Conservation (phyloP, 2,888 invertebrate species). For the Leptarthrus brevirostris region DNA sequence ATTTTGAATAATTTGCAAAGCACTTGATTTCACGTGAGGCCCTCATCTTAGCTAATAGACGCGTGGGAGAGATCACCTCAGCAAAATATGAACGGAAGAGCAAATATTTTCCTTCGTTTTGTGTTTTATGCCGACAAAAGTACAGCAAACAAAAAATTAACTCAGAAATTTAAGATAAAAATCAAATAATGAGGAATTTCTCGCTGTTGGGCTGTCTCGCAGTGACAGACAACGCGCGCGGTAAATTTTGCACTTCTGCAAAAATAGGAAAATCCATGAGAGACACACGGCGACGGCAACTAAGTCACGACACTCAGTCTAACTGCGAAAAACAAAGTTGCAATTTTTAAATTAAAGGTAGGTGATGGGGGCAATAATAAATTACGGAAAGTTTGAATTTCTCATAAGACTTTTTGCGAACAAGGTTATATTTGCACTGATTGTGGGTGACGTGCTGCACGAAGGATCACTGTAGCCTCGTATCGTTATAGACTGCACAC, state of each 20-base stretch:
- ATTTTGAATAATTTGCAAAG: neutral
- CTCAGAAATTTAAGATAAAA: conserved; percentile 19
- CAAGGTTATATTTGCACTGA: neutral
- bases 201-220: too few species aligned
- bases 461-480: neutral
- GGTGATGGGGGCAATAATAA: neutral
- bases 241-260: neutral
- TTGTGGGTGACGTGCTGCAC: neutral
- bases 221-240: neutral
- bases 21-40: conserved; percentile 40
- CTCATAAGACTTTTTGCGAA: neutral
- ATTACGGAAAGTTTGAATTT: neutral
- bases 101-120: neutral
- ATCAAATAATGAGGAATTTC: conserved; percentile 1
- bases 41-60: conserved; percentile 32
- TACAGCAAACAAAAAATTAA: neutral
- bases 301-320: conserved; percentile 8
- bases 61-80: conserved; percentile 7
- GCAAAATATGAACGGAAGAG: neutral
- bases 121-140: neutral
- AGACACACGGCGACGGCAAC: neutral
- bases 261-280: neutral
- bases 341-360: neutral
- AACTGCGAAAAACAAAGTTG: neutral
- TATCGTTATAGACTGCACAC: too few species aligned